A percentile compares a stretch with the other conserved stretches of the same genome.
Conservation (phyloP, 1,140 invertebrate genomes). For the Atta texana region DNA sequence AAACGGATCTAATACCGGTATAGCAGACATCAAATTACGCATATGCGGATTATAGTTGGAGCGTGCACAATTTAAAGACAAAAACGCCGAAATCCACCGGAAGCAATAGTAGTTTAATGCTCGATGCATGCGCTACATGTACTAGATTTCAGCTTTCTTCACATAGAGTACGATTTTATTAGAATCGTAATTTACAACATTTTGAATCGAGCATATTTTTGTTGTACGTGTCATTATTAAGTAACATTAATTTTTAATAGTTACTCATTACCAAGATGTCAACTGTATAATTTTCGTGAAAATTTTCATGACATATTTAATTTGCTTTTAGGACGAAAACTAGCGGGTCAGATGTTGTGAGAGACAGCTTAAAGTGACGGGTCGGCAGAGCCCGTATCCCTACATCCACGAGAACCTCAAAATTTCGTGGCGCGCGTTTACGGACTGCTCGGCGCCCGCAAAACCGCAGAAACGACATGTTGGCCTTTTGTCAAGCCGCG, state of each 20-base stretch:
- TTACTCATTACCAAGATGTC: background rate
- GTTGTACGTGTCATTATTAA: background rate
- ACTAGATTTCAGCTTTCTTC: conserved; percentile 21
- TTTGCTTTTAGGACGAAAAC: background rate
- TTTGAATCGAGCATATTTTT: background rate
- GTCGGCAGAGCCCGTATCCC: conserved; percentile 1
- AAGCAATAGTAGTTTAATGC: conserved; percentile 55
- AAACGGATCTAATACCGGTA: conserved; percentile 39
- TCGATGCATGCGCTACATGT: conserved; percentile 28
- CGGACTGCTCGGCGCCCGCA: conserved; percentile 71
- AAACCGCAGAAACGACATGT: conserved; percentile 84
- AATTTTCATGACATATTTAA: conserved; percentile 13
- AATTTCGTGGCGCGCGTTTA: conserved; percentile 68
- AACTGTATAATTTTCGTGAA: conserved; percentile 8
- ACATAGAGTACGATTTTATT: conserved; percentile 13
- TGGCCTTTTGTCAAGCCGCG: conserved; percentile 77
- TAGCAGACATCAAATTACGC: conserved; percentile 43
- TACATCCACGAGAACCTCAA: background rate
- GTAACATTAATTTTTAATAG: background rate
- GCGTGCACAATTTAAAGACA: conserved; percentile 47
- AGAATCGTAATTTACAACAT: background rate
- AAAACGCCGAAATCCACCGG: conserved; percentile 39
- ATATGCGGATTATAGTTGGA: conserved; percentile 27
- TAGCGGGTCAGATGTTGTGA: conserved; percentile 41
- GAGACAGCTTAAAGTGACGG: conserved; percentile 44